Base-by-base conservation (phyloP, 2,888 invertebrate genomes). In the Xiphydria camelus region DNA sequence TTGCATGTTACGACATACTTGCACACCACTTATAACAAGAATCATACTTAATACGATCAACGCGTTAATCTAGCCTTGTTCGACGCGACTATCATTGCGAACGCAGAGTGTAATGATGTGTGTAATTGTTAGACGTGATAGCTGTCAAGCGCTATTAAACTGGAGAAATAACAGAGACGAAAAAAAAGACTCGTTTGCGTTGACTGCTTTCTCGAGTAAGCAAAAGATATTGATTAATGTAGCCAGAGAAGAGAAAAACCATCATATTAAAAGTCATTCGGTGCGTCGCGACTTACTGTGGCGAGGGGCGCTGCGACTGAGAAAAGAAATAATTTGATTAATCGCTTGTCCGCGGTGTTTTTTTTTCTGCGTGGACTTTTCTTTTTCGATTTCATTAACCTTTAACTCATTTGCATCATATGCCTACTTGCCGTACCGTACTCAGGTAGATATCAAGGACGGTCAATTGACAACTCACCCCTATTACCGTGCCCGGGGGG, bases 211-310 rank as follows among this genome's bases (percentile, higher is more conserved):
- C n/a, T n/a, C n/a, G n/a, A n/a, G n/a, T n/a, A n/a, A n/a, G n/a
- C n/a, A n/a, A n/a, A n/a, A n/a, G n/a, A n/a, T n/a, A n/a, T n/a
- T n/a, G n/a, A n/a, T n/a, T n/a, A n/a, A n/a, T 15, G 29, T 7
- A 7, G 36, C 23, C 41, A 45, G 45, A 35, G 43, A 57, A 52
- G 54, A 58, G 51, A 46, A 54, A 58, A 62, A 59, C 37, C 57
- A 47, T 44, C 45, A 49, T 44, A 29, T 36, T 41, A 57, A 59
- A 45, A 59, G 52, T 46, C 55, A 44, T 26, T 37, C 37, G 40
- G 25, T 44, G 52, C 55, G 76, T 77, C 77, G 75, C 74, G 77
- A 85, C 85, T 85, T 84, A 85, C 85, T 85, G 82, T 78, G 85
- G 84, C 70, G 84, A 84, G 69, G 84, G 76, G 81, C 78, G 82